phyloP scores from a whole-genome alignment of 2,888 invertebrate species.

The Epirrhoe alternata region DNA sequence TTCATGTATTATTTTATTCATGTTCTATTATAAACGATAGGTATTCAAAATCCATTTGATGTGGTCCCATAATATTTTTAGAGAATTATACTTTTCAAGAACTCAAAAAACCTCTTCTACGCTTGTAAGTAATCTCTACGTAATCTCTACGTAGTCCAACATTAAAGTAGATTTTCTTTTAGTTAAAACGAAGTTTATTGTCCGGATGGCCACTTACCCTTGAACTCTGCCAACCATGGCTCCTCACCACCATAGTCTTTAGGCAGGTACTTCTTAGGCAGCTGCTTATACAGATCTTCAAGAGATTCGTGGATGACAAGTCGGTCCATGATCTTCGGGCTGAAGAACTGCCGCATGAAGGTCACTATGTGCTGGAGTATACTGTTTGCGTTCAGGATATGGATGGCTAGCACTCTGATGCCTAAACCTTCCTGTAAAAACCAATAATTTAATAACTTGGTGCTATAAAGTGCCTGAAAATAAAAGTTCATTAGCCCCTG shows the following conservation, averaged over 20 bases:
- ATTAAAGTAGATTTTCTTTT: too few species aligned
- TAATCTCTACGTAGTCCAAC: too few species aligned
- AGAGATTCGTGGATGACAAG: conserved; percentile 58
- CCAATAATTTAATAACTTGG: neutral
- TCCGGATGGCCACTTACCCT: conserved; percentile 53
- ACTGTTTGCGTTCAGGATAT: conserved; percentile 71
- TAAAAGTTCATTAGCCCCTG: too few species aligned
- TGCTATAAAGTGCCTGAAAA: neutral
- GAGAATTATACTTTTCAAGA: too few species aligned
- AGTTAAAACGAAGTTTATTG: too few species aligned
- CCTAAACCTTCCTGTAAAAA: conserved; percentile 77
- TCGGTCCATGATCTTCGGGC: conserved; percentile 65
- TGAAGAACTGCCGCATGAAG: conserved; percentile 67
- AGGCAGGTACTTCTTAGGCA: conserved; percentile 64
- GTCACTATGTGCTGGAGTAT: conserved; percentile 61
- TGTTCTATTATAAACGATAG: too few species aligned
- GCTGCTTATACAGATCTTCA: conserved; percentile 55
- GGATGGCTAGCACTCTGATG: conserved; percentile 68
- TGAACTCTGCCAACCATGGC: conserved; percentile 61
- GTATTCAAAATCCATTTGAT: too few species aligned
- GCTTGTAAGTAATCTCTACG: too few species aligned
- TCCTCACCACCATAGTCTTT: conserved; percentile 65
- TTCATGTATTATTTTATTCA: too few species aligned
- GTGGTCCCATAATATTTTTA: too few species aligned
- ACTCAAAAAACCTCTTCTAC: too few species aligned